Base-by-base conservation (phyloP, 1,140 invertebrate genomes). In the Saxidomus purpurata region DNA sequence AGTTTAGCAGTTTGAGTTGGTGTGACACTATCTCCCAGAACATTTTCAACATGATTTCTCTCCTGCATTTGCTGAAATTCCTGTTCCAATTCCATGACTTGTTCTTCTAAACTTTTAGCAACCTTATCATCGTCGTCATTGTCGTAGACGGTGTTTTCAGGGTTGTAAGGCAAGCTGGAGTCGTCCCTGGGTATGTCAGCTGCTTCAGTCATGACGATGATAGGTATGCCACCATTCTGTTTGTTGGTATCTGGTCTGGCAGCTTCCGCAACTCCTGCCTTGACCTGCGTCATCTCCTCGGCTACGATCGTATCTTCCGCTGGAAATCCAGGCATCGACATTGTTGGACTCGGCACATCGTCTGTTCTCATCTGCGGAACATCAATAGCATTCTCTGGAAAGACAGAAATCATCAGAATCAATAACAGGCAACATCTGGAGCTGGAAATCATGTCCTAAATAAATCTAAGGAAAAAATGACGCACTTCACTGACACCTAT, bases 61-160 rank as follows among this genome's bases (percentile, higher is more conserved):
- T 92, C 90, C 61, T 90, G 88, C 79, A 90, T 92, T 36, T 92
- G 71, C 52, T 89, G 87, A 69, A 91, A 90, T 59, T 92, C 89
- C 25, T 93, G 91, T 59, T 94, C 94, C 43, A 94, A 85, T 59
- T 93, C 90, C 71, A 90, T 91, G 34, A 94, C 92, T 88, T 94
- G 93, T 25, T 94, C 94, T 71, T 94, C 94, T 40, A 94, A 84
- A n/a, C 90, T 91, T 43, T 92, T 93, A 0, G 91, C 63, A 22
- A 83, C 80, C 61, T 80, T 83, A 0, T 85, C 89, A 43, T 92
- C 91, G 25, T 91, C 90, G 13, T 91, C 92, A 11, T 91, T 83
- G n/a, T 93, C 90, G 9, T 92, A 90, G 28, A 90, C 71, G 17
- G 93, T 94, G 17, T 80, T 52, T 55, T 94, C 91, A 38, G 94